Percentiles rank a stretch among this genome's conserved stretches.
These are phyloP conservation scores for Ephestia elutella DNA, from an alignment of 1,140 invertebrate species.

Conservation along the genomic window DNA sequence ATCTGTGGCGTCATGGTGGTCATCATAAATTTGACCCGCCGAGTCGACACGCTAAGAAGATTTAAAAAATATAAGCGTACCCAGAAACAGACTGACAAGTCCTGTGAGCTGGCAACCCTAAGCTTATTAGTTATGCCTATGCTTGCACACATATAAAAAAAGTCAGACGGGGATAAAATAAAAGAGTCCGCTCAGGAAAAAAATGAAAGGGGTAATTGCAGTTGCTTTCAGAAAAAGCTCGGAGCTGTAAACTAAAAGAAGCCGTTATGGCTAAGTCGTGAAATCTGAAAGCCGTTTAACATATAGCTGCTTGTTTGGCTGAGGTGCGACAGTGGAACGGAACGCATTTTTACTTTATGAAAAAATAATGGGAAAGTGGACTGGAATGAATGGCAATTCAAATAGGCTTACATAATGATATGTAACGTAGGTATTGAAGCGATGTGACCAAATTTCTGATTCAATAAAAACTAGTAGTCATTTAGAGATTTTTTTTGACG, in stretches of 20 bases:
- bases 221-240: conserved; percentile 54
- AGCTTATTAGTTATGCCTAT: conserved; percentile 1
- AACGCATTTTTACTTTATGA: background rate
- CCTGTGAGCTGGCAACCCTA: no score
- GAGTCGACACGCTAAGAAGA: no score
- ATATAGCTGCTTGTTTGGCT: conserved; percentile 20
- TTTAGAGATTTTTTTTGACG: no score
- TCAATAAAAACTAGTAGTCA: no score
- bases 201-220: conserved; percentile 64
- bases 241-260: conserved; percentile 53
- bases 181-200: conserved; percentile 51
- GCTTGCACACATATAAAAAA: conserved; percentile 41
- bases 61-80: no score
- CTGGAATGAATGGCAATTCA: background rate
- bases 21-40: no score
- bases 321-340: background rate
- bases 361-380: background rate
- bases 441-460: no score
- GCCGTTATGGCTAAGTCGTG: conserved; percentile 51
- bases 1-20: no score
- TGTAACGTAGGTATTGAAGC: no score
- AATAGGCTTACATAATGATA: background rate
- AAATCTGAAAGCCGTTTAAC: conserved; percentile 27
- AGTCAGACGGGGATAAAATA: conserved; percentile 54
- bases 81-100: no score